phyloP scores from a whole-genome alignment of 2,888 invertebrate species.

The Habrosyne pyritoides region DNA sequence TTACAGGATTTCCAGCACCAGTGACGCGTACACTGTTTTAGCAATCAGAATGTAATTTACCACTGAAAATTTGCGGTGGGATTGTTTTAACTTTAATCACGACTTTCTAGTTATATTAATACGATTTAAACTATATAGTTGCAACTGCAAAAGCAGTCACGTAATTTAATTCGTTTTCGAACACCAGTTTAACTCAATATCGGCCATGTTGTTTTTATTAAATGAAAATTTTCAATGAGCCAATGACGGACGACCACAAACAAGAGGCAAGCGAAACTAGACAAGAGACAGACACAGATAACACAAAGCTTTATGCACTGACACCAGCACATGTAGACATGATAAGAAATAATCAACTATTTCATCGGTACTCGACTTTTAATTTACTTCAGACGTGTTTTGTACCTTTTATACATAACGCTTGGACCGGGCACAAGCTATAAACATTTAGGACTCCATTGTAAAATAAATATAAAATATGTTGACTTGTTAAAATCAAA shows the following conservation, averaged over 20 bases:
- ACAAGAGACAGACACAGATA: too few relatives aligned
- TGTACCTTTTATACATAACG: too few relatives aligned
- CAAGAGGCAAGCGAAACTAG: too few relatives aligned
- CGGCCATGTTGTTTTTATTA: constrained; percentile 8
- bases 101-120: background rate
- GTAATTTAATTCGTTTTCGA: background rate
- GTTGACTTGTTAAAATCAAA: too few relatives aligned
- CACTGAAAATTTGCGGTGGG: background rate
- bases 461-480: too few relatives aligned
- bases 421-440: too few relatives aligned
- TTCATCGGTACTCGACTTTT: too few relatives aligned
- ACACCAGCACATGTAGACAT: too few relatives aligned
- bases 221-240: background rate
- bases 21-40: constrained; percentile 40
- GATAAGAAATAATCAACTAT: too few relatives aligned
- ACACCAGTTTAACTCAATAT: background rate
- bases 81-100: background rate
- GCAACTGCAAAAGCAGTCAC: background rate
- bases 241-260: background rate
- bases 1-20: constrained; percentile 25
- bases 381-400: too few relatives aligned
- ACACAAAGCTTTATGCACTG: too few relatives aligned
- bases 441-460: too few relatives aligned
- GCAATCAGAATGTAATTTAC: background rate
- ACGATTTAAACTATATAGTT: background rate